Evolutionary conservation across 2,113 vertebrate genomes (phyloP).

Genomic region (Gambusia affinis): DNA sequence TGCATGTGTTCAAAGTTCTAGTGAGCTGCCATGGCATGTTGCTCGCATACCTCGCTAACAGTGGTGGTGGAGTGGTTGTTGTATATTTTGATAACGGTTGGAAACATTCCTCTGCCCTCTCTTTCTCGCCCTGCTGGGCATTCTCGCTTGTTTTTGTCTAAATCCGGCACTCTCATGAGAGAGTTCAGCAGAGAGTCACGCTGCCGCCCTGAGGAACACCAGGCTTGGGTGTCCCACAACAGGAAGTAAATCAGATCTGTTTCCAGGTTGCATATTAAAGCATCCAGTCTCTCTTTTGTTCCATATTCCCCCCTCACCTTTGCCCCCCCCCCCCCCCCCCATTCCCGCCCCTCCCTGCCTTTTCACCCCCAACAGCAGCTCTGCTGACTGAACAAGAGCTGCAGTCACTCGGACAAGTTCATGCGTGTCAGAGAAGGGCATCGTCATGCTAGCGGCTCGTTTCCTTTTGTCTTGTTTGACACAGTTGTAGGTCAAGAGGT

Average conservation of each 20-base stretch:
- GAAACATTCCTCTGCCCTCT: conserved; percentile 54
- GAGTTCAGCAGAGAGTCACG: conserved; percentile 47
- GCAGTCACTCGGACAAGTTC: conserved; percentile 22
- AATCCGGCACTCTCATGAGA: conserved; percentile 40
- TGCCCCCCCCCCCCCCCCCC: conserved; percentile 14
- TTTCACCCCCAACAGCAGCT: neutral
- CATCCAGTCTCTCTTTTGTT: conserved; percentile 36
- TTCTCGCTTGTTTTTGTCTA: conserved; percentile 27
- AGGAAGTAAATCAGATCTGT: conserved; percentile 48
- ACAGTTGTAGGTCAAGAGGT: conserved; percentile 18
- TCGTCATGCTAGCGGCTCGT: conserved; percentile 15
- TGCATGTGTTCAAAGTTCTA: conserved; percentile 25
- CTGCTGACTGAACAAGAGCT: conserved; percentile 49
- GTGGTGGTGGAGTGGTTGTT: neutral
- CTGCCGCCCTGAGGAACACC: neutral
- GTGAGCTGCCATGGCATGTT: conserved; percentile 30
- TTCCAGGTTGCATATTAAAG: conserved; percentile 65
- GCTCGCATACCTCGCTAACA: conserved; percentile 34
- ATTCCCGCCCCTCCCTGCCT: conserved; percentile 15
- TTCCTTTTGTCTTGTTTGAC: conserved; percentile 23
- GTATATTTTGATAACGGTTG: conserved; percentile 59
- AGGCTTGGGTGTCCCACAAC: conserved; percentile 27
- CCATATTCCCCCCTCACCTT: conserved; percentile 24
- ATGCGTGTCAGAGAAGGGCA: conserved; percentile 11
- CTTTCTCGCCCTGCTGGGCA: conserved; percentile 34